A percentile compares a stretch with the other conserved stretches of the same genome.
Evolutionary conservation across 1,140 invertebrate genomes (phyloP).

Genomic region (Sesamia nonagrioides): DNA sequence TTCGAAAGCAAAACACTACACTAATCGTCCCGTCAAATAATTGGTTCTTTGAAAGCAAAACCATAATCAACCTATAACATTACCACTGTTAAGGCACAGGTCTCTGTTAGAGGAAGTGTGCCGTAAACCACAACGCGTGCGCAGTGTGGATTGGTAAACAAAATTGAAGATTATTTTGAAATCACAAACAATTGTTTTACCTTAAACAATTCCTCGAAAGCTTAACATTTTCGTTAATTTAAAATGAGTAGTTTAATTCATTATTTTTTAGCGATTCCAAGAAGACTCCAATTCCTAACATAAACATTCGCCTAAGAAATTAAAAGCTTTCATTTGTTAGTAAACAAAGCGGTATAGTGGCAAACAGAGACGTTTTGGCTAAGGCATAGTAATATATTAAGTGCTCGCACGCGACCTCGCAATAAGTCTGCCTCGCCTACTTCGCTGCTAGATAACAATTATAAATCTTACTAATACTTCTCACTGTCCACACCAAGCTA

Average conservation of each 20-base stretch:
- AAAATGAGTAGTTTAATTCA: background rate
- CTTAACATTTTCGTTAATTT: background rate
- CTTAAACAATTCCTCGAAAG: background rate
- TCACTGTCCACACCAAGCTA: conserved; percentile 67
- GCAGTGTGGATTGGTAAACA: too few species aligned
- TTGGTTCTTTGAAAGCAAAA: too few species aligned
- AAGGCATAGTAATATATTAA: conserved; percentile 76
- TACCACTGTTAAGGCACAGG: too few species aligned
- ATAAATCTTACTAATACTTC: conserved; percentile 76
- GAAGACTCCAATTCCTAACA: conserved; percentile 10
- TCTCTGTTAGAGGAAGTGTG: too few species aligned
- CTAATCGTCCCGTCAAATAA: too few species aligned
- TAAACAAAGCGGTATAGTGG: conserved; percentile 66
- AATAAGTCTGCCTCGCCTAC: conserved; percentile 74
- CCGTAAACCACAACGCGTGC: too few species aligned
- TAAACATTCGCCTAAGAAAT: conserved; percentile 39
- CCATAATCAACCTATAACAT: too few species aligned
- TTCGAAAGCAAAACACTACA: too few species aligned
- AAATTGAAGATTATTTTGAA: too few species aligned
- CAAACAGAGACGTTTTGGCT: conserved; percentile 74
- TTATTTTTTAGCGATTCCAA: conserved; percentile 10
- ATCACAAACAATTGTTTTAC: too few species aligned
- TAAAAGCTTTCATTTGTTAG: conserved; percentile 61
- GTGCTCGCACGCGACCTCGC: conserved; percentile 74
- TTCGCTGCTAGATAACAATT: conserved; percentile 73